These are phyloP conservation scores for Ommatoiulus sabulosus DNA, from an alignment of 2,888 invertebrate genomes.

Conservation along the genomic window DNA sequence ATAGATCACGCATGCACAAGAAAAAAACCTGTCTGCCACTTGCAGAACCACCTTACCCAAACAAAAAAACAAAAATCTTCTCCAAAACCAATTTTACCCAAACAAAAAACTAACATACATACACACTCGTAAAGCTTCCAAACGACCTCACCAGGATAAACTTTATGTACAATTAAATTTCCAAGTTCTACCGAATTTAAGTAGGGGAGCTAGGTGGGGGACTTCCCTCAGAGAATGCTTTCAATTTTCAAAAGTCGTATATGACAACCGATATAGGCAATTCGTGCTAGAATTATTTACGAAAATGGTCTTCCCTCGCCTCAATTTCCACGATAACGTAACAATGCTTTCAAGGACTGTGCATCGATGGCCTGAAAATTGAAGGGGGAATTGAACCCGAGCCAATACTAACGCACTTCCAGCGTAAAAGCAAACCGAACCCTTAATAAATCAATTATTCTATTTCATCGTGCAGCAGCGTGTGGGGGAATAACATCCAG, in stretches of 20 bases:
- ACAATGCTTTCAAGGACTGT: not conserved
- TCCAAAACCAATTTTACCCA: too few species aligned
- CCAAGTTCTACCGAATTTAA: too few species aligned
- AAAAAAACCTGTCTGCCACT: too few species aligned
- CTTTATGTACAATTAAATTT: too few species aligned
- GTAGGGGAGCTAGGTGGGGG: not conserved
- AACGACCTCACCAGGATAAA: too few species aligned
- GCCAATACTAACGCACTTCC: constrained; percentile 25
- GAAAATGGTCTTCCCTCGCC: not conserved
- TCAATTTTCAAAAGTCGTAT: too few species aligned
- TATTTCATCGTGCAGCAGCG: constrained; percentile 5
- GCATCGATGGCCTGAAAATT: not conserved
- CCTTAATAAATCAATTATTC: constrained; percentile 43
- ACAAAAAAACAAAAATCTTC: too few species aligned
- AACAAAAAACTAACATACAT: too few species aligned
- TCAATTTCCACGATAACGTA: too few species aligned
- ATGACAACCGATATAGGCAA: not conserved
- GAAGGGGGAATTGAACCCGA: constrained; percentile 22
- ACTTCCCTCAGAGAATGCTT: not conserved
- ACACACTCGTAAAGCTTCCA: too few species aligned
- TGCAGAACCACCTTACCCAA: too few species aligned
- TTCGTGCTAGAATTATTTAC: not conserved
- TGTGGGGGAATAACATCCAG: constrained; percentile 5
- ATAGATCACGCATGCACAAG: too few species aligned
- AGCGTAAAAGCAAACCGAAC: constrained; percentile 5